Base-by-base conservation (phyloP, 2,888 invertebrate genomes). In the Ochlodes sylvanus region DNA sequence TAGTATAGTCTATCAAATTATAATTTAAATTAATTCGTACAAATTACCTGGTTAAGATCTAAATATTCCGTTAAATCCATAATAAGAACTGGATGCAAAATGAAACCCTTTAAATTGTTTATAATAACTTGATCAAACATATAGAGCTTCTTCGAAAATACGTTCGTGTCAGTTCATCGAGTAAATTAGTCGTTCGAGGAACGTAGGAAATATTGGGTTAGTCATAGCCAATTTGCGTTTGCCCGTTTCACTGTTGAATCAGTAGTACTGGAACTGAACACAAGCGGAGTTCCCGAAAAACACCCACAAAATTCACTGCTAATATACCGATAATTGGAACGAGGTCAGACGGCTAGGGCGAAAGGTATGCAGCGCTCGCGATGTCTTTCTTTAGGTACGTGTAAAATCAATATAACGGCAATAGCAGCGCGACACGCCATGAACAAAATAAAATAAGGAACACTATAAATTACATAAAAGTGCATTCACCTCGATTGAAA, bases 321-420 rank as follows among this genome's bases (percentile, higher is more conserved):
- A 78, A 79, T 75, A 76, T 73, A 72, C 75, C 73, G 79, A 80
- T 84, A 90, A 90, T 83, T 88, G 83, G 92, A 86, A 80, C 92
- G 86, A 92, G 92, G 92, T 82, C 90, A 79, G 54, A 69, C 71
- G 72, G 57, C 78, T 75, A 69, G 75, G 76, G 77, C 77, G 76
- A 77, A 78, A 78, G 81, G 83, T 82, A 83, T 86, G 82, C 83
- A 83, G 74, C 81, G 78, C 74, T 81, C 80, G 78, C 80, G 79
- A 77, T 81, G 83, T 85, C 85, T 88, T 87, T 82, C 84, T 85
- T 81, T 77, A 79, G 79, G 77, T 79, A 79, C 80, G 77, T 80
- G 75, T 81, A 89, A 89, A 90, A 92, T 92, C 92, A 87, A 92
- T 92, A 92, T 79, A 77, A 70, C 77, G 76, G 73, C 79, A 81